These are phyloP conservation scores for Benthosema pterotum DNA, from an alignment of 2,797 vertebrate genomes.

Conservation along the genomic window DNA sequence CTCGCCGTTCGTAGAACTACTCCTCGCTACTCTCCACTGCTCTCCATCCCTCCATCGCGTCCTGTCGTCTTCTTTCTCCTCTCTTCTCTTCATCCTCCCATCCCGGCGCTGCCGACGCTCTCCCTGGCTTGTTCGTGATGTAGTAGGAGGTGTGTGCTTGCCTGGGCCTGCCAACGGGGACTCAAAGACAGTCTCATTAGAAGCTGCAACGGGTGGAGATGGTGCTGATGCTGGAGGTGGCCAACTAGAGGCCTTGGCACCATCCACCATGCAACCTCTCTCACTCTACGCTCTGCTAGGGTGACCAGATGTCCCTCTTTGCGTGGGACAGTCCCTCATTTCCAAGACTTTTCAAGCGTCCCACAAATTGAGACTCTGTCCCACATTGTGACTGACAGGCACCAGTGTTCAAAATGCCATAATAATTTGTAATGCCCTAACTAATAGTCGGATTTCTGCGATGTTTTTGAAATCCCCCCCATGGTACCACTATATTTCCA, in stretches of 20 bases:
- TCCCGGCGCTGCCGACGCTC: no score
- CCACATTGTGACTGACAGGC: no score
- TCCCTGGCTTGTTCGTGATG: constrained; percentile 44
- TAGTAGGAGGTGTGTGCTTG: constrained; percentile 61
- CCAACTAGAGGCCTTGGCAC: background rate
- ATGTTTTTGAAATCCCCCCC: no score
- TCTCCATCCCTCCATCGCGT: constrained; percentile 53
- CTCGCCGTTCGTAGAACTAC: constrained; percentile 62
- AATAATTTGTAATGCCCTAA: no score
- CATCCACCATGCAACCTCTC: constrained; percentile 17
- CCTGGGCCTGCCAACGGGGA: constrained; percentile 58
- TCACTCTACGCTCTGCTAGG: constrained; percentile 18
- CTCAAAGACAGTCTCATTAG: constrained; percentile 48
- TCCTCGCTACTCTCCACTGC: constrained; percentile 70
- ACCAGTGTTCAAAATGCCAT: no score
- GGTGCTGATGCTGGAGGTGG: constrained; percentile 23
- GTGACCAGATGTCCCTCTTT: no score
- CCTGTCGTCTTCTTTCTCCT: background rate
- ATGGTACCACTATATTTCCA: no score
- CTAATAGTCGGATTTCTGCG: no score
- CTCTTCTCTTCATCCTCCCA: background rate
- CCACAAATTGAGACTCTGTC: no score
- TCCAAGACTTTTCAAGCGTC: no score
- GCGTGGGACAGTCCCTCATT: no score
- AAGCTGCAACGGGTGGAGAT: constrained; percentile 40